Base-by-base conservation (phyloP, 2,113 vertebrate genomes). In the Pionites leucogaster region DNA sequence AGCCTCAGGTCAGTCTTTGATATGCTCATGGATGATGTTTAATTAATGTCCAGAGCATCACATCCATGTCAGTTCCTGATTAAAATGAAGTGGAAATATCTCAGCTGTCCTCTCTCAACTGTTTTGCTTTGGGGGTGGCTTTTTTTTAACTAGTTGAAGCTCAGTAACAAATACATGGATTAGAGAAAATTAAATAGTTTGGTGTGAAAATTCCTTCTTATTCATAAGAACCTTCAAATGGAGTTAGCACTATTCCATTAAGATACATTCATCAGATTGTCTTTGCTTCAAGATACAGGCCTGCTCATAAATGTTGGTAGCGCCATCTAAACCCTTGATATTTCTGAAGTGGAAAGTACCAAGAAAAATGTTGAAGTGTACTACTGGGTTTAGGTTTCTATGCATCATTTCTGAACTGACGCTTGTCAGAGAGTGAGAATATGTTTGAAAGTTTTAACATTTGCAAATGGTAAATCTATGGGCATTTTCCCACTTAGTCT, bases 401-500 rank as follows among this genome's bases (percentile, higher is more conserved):
- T 60, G 11, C 12, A 12, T 57, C 22, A 2, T 59, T 93, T 62
- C 25, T 90, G 70, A 86, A 33, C 9, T 65, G 46, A 12, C 37
- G 12, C 31, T 50, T 76, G 39, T 64, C 31, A 79, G 33, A 91
- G n/a, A 77, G 57, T 19, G 75, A 24, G 18, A 86, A 46, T 47
- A 41, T 46, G 42, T 25, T 77, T 3, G 41, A 13, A 72, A 84
- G 19, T 17, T 55, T 87, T 80, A 84, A 17, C 84, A 35, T 72
- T 87, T 41, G 31, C 33, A 83, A 84, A n/a, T 65, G 22, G 24
- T 37, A 70, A 92, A 50, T 65, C n/a, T 47, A 4, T 53, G 59
- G 46, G 8, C 31, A 6, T 83, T 95, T 84, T 33, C 64, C 59
- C 11, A 19, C 62, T 42, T 80, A 99, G 99, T 99, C 49, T 99